These are phyloP conservation scores for Macquaria ambigua DNA, from an alignment of 2,113 vertebrate genomes.

Conservation along the genomic window DNA sequence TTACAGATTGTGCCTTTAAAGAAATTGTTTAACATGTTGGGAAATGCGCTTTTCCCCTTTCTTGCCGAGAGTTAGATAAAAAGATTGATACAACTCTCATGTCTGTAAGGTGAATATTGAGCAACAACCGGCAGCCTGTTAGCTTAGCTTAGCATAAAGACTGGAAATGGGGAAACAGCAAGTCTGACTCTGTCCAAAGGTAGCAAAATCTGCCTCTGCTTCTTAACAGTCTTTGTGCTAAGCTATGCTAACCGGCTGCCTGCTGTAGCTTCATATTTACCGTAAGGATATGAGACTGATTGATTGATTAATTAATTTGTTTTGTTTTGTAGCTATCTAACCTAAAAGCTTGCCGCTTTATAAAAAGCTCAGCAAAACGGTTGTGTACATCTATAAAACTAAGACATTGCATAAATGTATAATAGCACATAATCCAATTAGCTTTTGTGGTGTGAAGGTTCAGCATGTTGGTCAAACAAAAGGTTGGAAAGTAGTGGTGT, in stretches of 20 bases:
- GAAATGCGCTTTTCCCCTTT: no score
- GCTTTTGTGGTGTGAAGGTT: not conserved
- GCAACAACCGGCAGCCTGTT: not conserved
- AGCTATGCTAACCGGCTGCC: not conserved
- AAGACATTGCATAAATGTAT: not conserved
- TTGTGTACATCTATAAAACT: not conserved
- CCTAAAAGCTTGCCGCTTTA: not conserved
- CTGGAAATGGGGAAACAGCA: not conserved
- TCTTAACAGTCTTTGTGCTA: not conserved
- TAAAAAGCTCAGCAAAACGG: not conserved
- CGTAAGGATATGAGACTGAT: not conserved
- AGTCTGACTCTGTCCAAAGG: not conserved
- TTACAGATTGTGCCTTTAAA: not conserved
- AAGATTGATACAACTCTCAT: not conserved
- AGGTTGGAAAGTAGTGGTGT: not conserved
- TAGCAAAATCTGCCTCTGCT: not conserved
- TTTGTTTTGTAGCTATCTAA: not conserved
- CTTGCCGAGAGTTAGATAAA: no score
- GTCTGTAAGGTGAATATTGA: not conserved
- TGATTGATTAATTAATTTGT: not conserved
- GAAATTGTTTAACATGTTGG: no score
- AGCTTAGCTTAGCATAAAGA: not conserved
- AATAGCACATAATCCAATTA: not conserved
- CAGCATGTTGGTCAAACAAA: slow-evolving; percentile 30
- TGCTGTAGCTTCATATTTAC: not conserved